Conservation (phyloP, 1,140 invertebrate species). For the Pachypsylla venusta region DNA sequence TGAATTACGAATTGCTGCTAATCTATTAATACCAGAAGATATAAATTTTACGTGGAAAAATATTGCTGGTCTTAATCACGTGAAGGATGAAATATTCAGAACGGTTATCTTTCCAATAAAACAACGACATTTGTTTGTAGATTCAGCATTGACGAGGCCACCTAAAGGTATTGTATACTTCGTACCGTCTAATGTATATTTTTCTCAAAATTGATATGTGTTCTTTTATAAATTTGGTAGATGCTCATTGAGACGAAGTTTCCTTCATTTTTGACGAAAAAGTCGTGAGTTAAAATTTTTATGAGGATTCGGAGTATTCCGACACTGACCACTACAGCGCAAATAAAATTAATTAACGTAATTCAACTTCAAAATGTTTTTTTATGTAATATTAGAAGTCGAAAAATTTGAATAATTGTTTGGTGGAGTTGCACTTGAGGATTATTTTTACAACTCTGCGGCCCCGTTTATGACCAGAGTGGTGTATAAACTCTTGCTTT, state of each 20-base stretch:
- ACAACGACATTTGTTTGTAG: constrained; percentile 62
- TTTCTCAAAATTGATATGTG: not conserved
- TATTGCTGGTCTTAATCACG: constrained; percentile 76
- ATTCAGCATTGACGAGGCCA: constrained; percentile 73
- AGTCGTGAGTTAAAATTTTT: not conserved
- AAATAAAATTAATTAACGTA: no score
- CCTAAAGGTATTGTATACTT: constrained; percentile 55
- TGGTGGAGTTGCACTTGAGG: no score
- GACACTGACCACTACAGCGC: no score
- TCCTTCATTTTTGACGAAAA: not conserved
- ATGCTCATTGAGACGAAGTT: not conserved
- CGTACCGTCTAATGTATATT: not conserved
- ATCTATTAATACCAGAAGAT: constrained; percentile 75
- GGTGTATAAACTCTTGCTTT: no score
- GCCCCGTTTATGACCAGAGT: no score
- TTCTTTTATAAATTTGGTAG: constrained; percentile 6
- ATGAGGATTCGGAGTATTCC: constrained; percentile 1
- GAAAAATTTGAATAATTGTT: no score
- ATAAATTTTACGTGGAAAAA: constrained; percentile 77
- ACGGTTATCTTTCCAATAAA: constrained; percentile 86
- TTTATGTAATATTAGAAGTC: no score
- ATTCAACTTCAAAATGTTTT: no score
- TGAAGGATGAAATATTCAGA: constrained; percentile 79
- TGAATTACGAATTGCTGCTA: constrained; percentile 89
- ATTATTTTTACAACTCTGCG: no score